Percentiles rank a stretch among this genome's conserved stretches.
Conservation (phyloP, 2,113 vertebrate genomes). For the Andinoacara biseriatus region DNA sequence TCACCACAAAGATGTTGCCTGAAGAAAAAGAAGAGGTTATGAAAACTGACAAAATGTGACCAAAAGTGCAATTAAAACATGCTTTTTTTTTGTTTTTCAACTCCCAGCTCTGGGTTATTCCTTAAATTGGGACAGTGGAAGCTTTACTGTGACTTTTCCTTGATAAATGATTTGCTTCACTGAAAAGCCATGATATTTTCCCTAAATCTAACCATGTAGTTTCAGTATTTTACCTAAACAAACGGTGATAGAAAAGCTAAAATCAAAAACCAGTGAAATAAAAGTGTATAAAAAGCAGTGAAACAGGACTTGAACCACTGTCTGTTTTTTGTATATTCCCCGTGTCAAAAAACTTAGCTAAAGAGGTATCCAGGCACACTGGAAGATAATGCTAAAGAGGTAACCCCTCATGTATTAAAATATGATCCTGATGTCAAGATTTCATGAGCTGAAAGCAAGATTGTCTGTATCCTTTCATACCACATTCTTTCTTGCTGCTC, state of each 20-base stretch:
- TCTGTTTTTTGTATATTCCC: background rate
- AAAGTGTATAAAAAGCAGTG: background rate
- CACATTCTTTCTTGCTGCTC: background rate
- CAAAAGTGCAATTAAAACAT: slow-evolving; percentile 1
- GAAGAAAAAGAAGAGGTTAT: slow-evolving; percentile 31
- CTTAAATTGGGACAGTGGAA: slow-evolving; percentile 15
- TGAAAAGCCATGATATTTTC: background rate
- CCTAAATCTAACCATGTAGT: background rate
- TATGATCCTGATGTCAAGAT: background rate
- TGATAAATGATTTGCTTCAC: background rate
- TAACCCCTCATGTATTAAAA: background rate
- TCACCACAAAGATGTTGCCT: slow-evolving; percentile 85
- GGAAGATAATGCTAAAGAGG: background rate
- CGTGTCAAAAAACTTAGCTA: background rate
- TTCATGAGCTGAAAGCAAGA: background rate
- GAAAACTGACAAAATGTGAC: slow-evolving; percentile 15
- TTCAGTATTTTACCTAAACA: background rate
- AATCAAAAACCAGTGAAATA: background rate
- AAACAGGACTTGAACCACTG: background rate
- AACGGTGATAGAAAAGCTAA: background rate
- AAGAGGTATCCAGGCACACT: background rate
- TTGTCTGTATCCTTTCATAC: background rate
- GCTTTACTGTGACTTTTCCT: background rate
- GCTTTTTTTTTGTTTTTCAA: background rate
- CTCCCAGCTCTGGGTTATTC: slow-evolving; percentile 5